Base-by-base conservation (phyloP, 2,113 vertebrate species). In the Tragulus kanchil region DNA sequence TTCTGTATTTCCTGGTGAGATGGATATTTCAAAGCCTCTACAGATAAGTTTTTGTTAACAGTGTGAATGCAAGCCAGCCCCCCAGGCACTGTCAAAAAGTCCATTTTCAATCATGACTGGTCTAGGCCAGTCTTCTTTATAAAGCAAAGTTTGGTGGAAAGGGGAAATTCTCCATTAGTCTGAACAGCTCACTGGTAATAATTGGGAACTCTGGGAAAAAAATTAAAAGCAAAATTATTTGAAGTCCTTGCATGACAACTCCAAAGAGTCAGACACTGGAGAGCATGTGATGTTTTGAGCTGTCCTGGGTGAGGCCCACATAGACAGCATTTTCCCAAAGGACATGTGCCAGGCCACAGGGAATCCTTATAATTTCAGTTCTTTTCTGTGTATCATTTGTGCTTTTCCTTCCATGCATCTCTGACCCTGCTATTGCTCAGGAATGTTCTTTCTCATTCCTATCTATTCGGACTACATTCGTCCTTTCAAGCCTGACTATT, bases 321-420 rank as follows among this genome's bases (percentile, higher is more conserved):
- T 1, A 10, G 19, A 4, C 17, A 14, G 21, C 61, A 58, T 52
- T 64, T 82, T 8, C 50, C 23, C 42, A 21, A 48, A 50, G 15
- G 31, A 14, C 42, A 17, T 0, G 0, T 19, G 23, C 42, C 19
- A 10, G 67, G 10, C 23, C 26, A 10, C 5, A 8, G 8, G 31
- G 23, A 8, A 1, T 8, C 15, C n/a, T 65, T 16, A 17, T 7
- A 65, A 28, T 2, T 59, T 61, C 1, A 48, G n/a, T 15, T 77
- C 6, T 36, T 85, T 62, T 78, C 85, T 45, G 28, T 26, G 14
- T 25, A 3, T 36, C 7, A 42, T 45, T 17, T 25, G 12, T 9
- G 3, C 26, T 56, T 71, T 61, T 59, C 61, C 54, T 85, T 52
- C 23, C 31, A 21, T 42, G 14, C 17, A 6, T 65, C 64, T 28